Conservation (phyloP, 2,888 invertebrate genomes). For the Apamea anceps region DNA sequence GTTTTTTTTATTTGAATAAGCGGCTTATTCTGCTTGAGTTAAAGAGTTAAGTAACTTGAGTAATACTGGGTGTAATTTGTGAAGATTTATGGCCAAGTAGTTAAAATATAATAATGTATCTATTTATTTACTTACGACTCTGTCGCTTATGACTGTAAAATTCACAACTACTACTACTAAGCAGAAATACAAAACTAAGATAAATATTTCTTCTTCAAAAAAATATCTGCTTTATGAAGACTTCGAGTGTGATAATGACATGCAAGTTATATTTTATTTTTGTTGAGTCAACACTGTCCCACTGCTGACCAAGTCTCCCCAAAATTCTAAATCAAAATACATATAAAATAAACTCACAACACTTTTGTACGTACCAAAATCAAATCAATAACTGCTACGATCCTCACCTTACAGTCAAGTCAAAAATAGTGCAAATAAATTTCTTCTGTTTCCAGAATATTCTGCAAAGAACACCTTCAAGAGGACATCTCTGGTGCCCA, state of each 20-base stretch:
- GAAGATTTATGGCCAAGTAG: constrained; percentile 11
- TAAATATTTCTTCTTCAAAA: neutral
- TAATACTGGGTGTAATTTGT: constrained; percentile 7
- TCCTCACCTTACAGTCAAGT: no score
- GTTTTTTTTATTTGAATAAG: constrained; percentile 38
- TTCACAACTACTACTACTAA: neutral
- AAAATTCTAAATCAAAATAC: neutral
- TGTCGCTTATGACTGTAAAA: neutral
- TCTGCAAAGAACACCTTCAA: neutral
- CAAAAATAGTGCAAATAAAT: constrained; percentile 12
- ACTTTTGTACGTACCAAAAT: neutral
- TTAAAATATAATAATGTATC: constrained; percentile 1
- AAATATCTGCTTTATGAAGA: neutral
- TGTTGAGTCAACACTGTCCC: neutral
- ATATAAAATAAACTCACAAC: neutral
- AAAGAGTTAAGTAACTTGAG: neutral
- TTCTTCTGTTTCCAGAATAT: constrained; percentile 41
- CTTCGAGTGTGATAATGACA: neutral
- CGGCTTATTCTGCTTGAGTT: constrained; percentile 24
- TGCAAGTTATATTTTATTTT: neutral
- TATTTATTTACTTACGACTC: neutral
- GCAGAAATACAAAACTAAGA: neutral
- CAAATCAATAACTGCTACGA: no score
- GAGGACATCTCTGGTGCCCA: constrained; percentile 73
- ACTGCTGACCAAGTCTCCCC: neutral